Percentiles rank a stretch among this genome's conserved stretches.
These are phyloP conservation scores for Pemphredon lugubris DNA, from an alignment of 2,888 invertebrate species.

Conservation along the genomic window DNA sequence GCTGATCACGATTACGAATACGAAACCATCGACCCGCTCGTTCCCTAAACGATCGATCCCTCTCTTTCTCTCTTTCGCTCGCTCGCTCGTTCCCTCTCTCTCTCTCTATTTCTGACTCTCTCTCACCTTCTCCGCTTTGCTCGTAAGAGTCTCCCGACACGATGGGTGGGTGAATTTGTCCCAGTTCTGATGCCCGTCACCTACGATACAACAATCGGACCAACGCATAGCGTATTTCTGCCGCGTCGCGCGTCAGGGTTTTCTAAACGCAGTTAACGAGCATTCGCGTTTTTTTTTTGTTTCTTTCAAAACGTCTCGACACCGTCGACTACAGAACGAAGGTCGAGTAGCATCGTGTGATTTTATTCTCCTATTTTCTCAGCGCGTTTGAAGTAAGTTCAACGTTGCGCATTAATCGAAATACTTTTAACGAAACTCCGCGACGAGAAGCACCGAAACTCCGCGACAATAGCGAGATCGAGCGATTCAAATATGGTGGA, in stretches of 20 bases:
- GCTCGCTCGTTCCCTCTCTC: conserved; percentile 14
- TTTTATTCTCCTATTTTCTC: too few relatives aligned
- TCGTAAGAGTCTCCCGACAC: conserved; percentile 39
- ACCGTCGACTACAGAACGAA: too few relatives aligned
- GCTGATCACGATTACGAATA: conserved; percentile 60
- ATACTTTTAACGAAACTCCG: not conserved
- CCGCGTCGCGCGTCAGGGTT: not conserved
- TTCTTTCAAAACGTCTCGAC: too few relatives aligned
- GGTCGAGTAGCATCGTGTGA: too few relatives aligned
- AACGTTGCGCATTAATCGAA: too few relatives aligned
- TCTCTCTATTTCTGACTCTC: conserved; percentile 21
- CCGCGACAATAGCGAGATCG: too few relatives aligned
- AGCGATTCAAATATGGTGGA: conserved; percentile 36
- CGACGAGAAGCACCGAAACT: conserved; percentile 1
- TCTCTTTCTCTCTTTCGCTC: conserved; percentile 28
- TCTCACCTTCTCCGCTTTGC: too few relatives aligned
- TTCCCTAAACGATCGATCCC: conserved; percentile 23
- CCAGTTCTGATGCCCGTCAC: conserved; percentile 61
- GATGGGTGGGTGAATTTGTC: conserved; percentile 67
- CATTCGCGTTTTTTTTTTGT: not conserved
- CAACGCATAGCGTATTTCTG: conserved; percentile 2
- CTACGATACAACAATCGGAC: conserved; percentile 13
- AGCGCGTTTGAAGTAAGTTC: too few relatives aligned
- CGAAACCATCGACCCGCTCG: conserved; percentile 64
- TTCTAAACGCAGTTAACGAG: not conserved